Base-by-base conservation (phyloP, 2,113 vertebrate genomes). In the Melanotaenia duboulayi region DNA sequence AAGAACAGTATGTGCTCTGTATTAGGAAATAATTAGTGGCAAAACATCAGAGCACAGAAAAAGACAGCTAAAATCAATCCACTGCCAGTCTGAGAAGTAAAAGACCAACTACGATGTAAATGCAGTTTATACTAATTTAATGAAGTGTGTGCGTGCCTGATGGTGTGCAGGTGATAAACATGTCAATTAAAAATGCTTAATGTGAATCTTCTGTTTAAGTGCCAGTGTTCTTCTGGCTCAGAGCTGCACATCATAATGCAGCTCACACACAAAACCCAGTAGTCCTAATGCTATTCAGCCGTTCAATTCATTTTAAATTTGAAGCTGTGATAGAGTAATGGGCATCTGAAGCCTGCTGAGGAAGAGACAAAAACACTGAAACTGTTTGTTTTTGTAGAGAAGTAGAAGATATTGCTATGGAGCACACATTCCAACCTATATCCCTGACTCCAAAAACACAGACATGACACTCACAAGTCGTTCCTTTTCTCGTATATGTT, bases 191-290 rank as follows among this genome's bases (percentile, higher is more conserved):
- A 65, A 46, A 9, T 6, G 25, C 25, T 55, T 32, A 75, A 50
- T 75, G 62, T 42, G 51, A 72, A 35, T 62, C 46, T 70, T 62
- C 39, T 66, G 23, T 12, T 56, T 7, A 22, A 49, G 46, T 42
- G 40, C 37, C 48, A 63, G 35, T 68, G 62, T 85, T 71, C 44
- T 68, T 82, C 70, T 37, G 11, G 73, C 51, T 75, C 11, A 19
- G 19, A 73, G 65, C 16, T 19, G 49, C 24, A 32, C 66, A 68
- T 89, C 61, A 83, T 50, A 49, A 83, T 81, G 71, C 75, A 50
- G 63, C 66, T 48, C 81, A 72, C 60, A 81, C 49, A 37, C 62
- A 78, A 68, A 77, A 42, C 74, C 51, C 78, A 28, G 3, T 3
- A 28, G 28, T 28, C 6, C 28, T 28, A 28, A 4, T 28, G 28